Evolutionary conservation across 2,888 invertebrate genomes (phyloP), one percentile per base, ranked within the genome.

Genomic region (Eristalis pertinax): DNA sequence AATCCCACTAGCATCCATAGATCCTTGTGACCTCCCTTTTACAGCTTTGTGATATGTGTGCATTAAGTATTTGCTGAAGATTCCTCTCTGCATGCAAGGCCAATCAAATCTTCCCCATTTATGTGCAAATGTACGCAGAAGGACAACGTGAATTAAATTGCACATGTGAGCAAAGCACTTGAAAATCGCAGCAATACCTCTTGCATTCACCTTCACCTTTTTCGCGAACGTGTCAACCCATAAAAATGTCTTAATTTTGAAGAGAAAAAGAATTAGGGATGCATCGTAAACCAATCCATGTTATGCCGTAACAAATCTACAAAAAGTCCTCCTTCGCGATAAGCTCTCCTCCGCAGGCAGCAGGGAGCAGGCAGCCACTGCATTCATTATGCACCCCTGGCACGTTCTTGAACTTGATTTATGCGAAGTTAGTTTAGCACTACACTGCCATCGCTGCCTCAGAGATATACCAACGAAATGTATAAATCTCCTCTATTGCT

Each of bases 391-490:
- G 63, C 41, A 63, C 69, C 38, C 62, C 56, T 26, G 50, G 77
- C 77, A 77, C 77, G 77, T 69, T 77, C 63, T 50, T 19, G 35
- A 69, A 77, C 77, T 63, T 77, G 77, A 77, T 77, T 77, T 69
- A 77, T 69, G 15, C 63, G 63, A 69, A 77, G 24, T 63, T 26
- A 77, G 63, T 63, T 69, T 35, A 77, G 50, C 72, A 26, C 29
- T 43, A 19, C 35, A 63, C 63, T 56, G 41, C 29, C 22, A n/a
- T n/a, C 35, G 38, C 32, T n/a, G 19, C 19, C 19, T 50, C 50
- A 8, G 50, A 50, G 50, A 50, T 50, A 2, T 19, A 19, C 50
- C 19, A 19, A 8, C 26, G 60, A 26, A 60, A 60, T 13, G 26
- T 29, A 26, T 24, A 26, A 24, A 60, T 60, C 24, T 60, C 60